A percentile compares a stretch with the other conserved stretches of the same genome.
Conservation (phyloP, 1,140 invertebrate species). For the Ylistrum balloti region DNA sequence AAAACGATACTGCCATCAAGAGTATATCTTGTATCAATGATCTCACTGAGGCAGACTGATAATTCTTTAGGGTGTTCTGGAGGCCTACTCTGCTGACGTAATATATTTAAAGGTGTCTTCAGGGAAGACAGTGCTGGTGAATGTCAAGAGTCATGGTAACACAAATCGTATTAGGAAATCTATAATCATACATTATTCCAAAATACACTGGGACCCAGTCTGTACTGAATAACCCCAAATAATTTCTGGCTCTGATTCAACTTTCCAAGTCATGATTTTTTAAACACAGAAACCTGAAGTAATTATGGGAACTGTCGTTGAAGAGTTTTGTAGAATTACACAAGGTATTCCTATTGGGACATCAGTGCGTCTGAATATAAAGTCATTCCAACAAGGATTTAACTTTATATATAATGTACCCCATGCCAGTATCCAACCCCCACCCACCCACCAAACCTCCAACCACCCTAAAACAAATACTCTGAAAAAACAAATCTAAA, state of each 20-base stretch:
- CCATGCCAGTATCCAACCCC: too few relatives aligned
- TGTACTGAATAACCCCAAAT: background rate
- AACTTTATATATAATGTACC: too few relatives aligned
- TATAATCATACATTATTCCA: background rate
- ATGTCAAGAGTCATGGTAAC: background rate
- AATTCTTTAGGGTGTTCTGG: background rate
- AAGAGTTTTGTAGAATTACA: too few relatives aligned
- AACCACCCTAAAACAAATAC: too few relatives aligned
- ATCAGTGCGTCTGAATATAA: too few relatives aligned
- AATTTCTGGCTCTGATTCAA: background rate
- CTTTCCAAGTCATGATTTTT: background rate
- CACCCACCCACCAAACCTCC: too few relatives aligned
- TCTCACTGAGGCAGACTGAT: background rate
- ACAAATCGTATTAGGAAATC: background rate
- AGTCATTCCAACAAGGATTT: too few relatives aligned
- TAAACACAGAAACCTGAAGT: background rate
- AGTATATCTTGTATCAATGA: background rate
- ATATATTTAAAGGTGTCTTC: background rate
- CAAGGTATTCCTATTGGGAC: too few relatives aligned
- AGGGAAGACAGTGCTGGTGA: background rate
- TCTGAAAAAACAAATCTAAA: too few relatives aligned
- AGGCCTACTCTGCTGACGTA: background rate
- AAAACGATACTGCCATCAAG: too few relatives aligned
- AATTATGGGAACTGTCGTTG: background rate
- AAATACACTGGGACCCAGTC: background rate